phyloP scores from a whole-genome alignment of 2,113 vertebrate genomes.

The Zapus hudsonius region DNA sequence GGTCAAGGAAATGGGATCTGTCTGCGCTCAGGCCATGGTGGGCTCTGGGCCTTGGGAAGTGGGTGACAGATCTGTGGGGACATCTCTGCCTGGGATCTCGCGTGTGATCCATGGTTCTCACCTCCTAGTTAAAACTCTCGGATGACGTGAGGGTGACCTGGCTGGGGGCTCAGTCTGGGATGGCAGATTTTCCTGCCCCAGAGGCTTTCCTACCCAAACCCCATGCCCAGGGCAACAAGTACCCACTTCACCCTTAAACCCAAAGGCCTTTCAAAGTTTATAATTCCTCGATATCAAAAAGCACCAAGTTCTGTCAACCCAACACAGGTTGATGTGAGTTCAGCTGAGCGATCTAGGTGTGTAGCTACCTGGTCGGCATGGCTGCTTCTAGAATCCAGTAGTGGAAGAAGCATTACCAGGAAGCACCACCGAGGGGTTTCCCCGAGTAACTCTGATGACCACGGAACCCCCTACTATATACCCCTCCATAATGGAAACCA shows the following conservation, averaged over 20 bases:
- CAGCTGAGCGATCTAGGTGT: not conserved
- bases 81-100: not conserved
- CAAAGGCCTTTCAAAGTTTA: not conserved
- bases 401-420: not conserved
- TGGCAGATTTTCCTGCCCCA: not conserved
- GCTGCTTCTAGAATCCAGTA: not conserved
- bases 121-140: not conserved
- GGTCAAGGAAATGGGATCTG: not conserved
- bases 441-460: not conserved
- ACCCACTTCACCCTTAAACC: not conserved
- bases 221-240: not conserved
- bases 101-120: not conserved
- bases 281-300: not conserved
- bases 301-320: not conserved
- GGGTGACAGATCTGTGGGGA: not conserved
- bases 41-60: not conserved
- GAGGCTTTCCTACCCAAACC: not conserved
- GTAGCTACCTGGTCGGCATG: fast-evolving
- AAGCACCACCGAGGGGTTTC: not conserved
- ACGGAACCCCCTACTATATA: not conserved
- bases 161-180: not conserved
- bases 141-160: not conserved
- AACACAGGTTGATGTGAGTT: not conserved
- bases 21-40: not conserved
- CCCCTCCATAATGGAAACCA: not conserved